phyloP scores from a whole-genome alignment of 2,888 invertebrate species.

The Cataglyphis altisquamis region DNA sequence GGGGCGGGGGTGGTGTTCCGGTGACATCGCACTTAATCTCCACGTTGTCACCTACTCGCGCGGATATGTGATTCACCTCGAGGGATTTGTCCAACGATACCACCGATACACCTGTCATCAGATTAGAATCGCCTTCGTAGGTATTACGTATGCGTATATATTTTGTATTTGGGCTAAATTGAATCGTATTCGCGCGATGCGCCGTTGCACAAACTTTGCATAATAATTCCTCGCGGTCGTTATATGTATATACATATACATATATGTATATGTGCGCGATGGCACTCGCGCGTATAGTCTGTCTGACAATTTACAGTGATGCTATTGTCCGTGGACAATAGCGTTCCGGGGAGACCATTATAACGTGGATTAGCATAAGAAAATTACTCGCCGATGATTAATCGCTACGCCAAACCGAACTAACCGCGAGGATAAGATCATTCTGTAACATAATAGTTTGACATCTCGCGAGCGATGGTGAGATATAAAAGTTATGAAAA shows the following conservation, averaged over 20 bases:
- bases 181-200: slow-evolving; percentile 38
- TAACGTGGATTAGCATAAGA: slow-evolving; percentile 43
- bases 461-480: not conserved
- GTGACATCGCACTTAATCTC: slow-evolving; percentile 93
- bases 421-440: slow-evolving; percentile 14
- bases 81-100: slow-evolving; percentile 91
- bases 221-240: slow-evolving; percentile 52
- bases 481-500: not conserved
- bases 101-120: slow-evolving; percentile 90
- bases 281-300: slow-evolving; percentile 44
- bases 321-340: slow-evolving; percentile 50
- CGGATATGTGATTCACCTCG: slow-evolving; percentile 90
- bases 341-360: slow-evolving; percentile 35
- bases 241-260: slow-evolving; percentile 39
- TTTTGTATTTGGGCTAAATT: slow-evolving; percentile 30
- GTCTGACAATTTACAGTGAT: slow-evolving; percentile 53
- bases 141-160: slow-evolving; percentile 3
- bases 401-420: not conserved
- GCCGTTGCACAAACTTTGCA: slow-evolving; percentile 42
- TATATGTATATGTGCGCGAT: slow-evolving; percentile 22
- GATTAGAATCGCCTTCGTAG: slow-evolving; percentile 6
- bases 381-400: slow-evolving; percentile 30
- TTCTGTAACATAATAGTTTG: slow-evolving; percentile 6
- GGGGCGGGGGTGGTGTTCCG: slow-evolving; percentile 90
- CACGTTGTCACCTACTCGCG: slow-evolving; percentile 92